Base-by-base conservation (phyloP, 2,888 invertebrate species). In the Xanthostigma xanthostigma region DNA sequence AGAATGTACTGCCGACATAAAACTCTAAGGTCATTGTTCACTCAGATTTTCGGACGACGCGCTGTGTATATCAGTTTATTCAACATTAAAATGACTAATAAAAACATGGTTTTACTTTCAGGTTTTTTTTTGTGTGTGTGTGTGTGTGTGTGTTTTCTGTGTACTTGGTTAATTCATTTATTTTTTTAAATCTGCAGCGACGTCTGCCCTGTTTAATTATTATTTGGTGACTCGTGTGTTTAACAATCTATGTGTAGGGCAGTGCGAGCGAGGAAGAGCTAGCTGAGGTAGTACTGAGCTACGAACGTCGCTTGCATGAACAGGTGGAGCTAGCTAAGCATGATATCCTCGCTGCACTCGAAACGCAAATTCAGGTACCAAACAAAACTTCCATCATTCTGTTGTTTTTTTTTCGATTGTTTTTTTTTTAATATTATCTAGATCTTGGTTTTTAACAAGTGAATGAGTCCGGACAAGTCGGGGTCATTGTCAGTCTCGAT, bases 291-390 rank as follows among this genome's bases (percentile, higher is more conserved):
- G 62, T 67, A 14, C 61, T 67, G 54, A 67, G 67, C 59, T 75
- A 75, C 56, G 74, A 75, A 54, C 60, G 68, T 49, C 66, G 73
- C 36, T 65, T 79, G 53, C 73, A 76, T 58, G 77, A 79, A 61
- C 78, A 79, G 64, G 67, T 79, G 53, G 68, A 75, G 45, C 65
- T 76, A 60, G 82, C 81, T 52, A 75, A 78, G 56, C 72, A 75
- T 59, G 83, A 84, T 62, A 78, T 84, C 56, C 73, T 80, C 53
- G 72, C 73, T 54, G 79, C 80, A 56, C 69, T 86, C 56, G 82
- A 81, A 65, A 76, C 76, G 50, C 80, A 85, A 62, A 76, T 86
- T 58, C 81, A 84, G 81, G 86, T 85, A 74, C 66, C 70, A 41
- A 48, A 35, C 34, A 14, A 36, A 14, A 27, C 27, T 27, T 27